These are phyloP conservation scores for Criorhina ranunculi DNA, from an alignment of 2,888 invertebrate species.

Conservation along the genomic window DNA sequence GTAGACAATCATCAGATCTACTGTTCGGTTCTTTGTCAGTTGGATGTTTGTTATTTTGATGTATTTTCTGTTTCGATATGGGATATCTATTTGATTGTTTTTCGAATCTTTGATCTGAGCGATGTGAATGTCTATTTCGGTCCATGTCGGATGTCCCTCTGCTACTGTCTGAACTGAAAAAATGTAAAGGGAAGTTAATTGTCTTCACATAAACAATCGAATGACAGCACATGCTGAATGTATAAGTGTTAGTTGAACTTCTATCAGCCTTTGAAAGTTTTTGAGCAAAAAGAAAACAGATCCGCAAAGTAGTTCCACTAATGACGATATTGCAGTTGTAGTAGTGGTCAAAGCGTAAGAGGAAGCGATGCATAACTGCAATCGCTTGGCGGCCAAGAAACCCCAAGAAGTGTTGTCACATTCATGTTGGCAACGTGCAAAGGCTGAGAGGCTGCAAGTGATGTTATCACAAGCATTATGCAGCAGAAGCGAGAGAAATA, in stretches of 20 bases:
- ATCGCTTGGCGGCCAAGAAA: too few species aligned
- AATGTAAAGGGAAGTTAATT: slow-evolving; percentile 41
- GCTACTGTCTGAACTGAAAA: slow-evolving; percentile 53
- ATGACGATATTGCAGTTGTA: too few species aligned
- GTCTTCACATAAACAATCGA: slow-evolving; percentile 10
- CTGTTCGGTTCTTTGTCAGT: background rate
- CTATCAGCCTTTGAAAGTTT: too few species aligned
- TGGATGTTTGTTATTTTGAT: background rate
- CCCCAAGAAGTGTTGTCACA: too few species aligned
- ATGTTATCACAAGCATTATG: too few species aligned
- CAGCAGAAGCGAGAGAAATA: too few species aligned
- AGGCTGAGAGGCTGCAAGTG: too few species aligned
- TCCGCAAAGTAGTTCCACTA: too few species aligned
- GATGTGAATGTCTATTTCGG: background rate
- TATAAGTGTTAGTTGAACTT: background rate
- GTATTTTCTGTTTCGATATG: background rate
- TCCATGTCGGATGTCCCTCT: background rate
- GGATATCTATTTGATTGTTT: background rate
- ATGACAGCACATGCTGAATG: background rate
- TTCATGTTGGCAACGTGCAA: too few species aligned
- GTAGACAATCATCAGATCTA: background rate
- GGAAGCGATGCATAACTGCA: too few species aligned
- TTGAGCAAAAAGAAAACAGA: too few species aligned
- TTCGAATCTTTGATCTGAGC: background rate
- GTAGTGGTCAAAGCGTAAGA: too few species aligned